Evolutionary conservation across 2,888 invertebrate species (phyloP), one percentile per base, ranked within the genome.

Genomic region (Amblyjoppa fuscipennis): DNA sequence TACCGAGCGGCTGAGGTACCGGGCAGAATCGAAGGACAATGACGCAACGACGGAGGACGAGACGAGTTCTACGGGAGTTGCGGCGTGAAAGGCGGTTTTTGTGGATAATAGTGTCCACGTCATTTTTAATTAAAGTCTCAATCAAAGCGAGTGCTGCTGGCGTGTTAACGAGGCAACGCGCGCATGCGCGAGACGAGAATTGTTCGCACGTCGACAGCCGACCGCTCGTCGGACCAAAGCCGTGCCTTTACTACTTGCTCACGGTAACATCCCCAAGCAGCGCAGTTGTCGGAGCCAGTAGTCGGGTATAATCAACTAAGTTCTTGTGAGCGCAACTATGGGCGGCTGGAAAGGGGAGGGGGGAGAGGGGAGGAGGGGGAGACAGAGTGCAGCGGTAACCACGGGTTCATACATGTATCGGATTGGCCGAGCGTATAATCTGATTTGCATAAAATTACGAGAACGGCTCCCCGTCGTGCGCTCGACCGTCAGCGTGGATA

Each of bases 391-490:
- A 31, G 59, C 34, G 49, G 38, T 13, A 53, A 64, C 49, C 49
- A 68, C 70, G 41, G 68, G 74, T 56, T 74, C 78, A 79, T 79
- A 87, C 86, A 78, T 71, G 78, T 78, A 76, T 86, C 81, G 85
- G 86, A 87, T 84, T 83, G 85, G 75, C 64, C 56, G n/a, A 69
- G 34, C 49, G 53, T 49, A 53, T 66, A 83, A 88, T 87, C 78
- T 84, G 84, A 88, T 90, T 84, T 88, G 86, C 88, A 89, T 88
- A 86, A 87, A 89, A 89, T 88, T 89, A 90, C 80, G 41, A 13
- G 82, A 41, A 45, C 56, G 53, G 45, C 66, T 34, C 68, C 71
- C 45, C 20, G 25, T 7, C 13, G 5, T 20, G 3, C 45, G 45
- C 20, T 13, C 49, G 69, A 69, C 69, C 69, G 25, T 20, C 16